These are phyloP conservation scores for Dicentrarchus labrax DNA, from an alignment of 2,113 vertebrate species.

Conservation along the genomic window DNA sequence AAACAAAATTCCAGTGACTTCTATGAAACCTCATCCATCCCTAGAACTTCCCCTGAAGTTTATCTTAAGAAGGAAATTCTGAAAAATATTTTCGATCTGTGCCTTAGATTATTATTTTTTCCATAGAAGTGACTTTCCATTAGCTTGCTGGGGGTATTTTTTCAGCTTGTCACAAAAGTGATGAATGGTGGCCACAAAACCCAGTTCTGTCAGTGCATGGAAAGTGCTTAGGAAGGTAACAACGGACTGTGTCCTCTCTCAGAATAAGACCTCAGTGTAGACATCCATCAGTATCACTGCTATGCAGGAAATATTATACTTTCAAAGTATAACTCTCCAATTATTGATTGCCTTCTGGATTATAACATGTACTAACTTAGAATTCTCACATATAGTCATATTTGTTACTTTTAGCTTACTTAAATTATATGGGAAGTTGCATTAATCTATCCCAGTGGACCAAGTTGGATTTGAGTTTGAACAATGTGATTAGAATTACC, in stretches of 20 bases:
- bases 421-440: neutral
- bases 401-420: neutral
- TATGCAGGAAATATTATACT: constrained; percentile 11
- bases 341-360: constrained; percentile 23
- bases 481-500: neutral
- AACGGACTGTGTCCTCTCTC: constrained; percentile 9
- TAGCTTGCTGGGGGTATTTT: neutral
- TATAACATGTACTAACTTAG: neutral
- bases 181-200: constrained; percentile 14
- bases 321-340: constrained; percentile 14
- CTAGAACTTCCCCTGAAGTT: neutral
- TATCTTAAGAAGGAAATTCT: constrained; percentile 8
- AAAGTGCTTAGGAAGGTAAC: constrained; percentile 1
- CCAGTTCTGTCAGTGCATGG: neutral
- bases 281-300: constrained; percentile 42
- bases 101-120: neutral
- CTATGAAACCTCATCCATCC: neutral
- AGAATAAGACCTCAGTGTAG: neutral
- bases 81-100: neutral
- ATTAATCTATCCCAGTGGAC: neutral
- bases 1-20: constrained; percentile 36
- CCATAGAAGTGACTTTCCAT: neutral
- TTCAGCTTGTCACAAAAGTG: neutral
- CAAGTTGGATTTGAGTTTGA: neutral
- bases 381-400: neutral